Evolutionary conservation across 2,113 vertebrate species (phyloP).

Genomic region (Oreotrochilus melanogaster): DNA sequence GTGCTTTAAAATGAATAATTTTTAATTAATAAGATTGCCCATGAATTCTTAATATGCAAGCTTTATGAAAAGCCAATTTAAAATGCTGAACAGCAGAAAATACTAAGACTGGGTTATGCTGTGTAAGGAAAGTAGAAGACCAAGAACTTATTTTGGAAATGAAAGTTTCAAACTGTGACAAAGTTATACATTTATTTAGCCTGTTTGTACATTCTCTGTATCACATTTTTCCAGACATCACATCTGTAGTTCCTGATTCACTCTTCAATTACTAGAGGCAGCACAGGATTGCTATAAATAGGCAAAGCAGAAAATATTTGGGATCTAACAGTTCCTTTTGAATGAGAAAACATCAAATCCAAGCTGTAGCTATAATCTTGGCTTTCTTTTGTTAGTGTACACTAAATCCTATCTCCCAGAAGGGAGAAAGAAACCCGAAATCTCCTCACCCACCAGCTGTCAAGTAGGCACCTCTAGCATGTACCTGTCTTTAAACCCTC

Average conservation of each 20-base stretch:
- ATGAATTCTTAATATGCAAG: not conserved
- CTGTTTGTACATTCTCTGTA: not conserved
- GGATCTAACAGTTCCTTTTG: not conserved
- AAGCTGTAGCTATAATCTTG: not conserved
- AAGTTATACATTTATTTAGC: not conserved
- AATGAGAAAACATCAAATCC: not conserved
- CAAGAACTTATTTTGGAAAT: not conserved
- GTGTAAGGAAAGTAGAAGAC: not conserved
- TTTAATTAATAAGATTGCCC: not conserved
- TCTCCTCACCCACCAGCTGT: not conserved
- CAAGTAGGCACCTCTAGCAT: not conserved
- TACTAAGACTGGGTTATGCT: not conserved
- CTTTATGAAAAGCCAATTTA: not conserved
- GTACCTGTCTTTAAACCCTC: not conserved
- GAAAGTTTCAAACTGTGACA: not conserved
- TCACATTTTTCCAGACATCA: not conserved
- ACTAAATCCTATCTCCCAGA: not conserved
- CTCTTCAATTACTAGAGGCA: not conserved
- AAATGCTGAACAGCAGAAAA: conserved; percentile 12
- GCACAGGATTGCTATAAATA: not conserved
- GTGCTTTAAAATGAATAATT: not conserved
- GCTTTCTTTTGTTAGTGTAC: not conserved
- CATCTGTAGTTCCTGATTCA: not conserved
- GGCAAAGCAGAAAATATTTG: not conserved
- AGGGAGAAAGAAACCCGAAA: not conserved